Base-by-base conservation (phyloP, 1,140 invertebrate genomes). In the Eumeta japonica region DNA sequence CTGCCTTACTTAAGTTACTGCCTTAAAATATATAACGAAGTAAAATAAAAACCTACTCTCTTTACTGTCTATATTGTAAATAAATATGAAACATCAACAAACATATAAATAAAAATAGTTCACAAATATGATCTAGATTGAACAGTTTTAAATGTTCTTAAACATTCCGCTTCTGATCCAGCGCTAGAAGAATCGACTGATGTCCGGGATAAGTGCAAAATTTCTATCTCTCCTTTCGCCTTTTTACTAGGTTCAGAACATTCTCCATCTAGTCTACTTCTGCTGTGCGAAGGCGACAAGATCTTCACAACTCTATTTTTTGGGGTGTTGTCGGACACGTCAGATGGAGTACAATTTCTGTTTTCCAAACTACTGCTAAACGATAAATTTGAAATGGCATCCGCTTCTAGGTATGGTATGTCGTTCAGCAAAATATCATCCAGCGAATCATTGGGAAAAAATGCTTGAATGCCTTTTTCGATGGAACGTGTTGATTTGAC, bases 401-500 rank as follows among this genome's bases (percentile, higher is more conserved):
- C 64, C n/a, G 53, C 51, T 11, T 48, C 53, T 10, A 59, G 37
- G 18, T 7, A 59, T 47, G 12, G 59, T 43, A 0, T 62, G 58
- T 33, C 55, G 31, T 48, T 67, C 62, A 3, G 60, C 16, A 72
- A 13, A 14, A 61, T 59, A 27, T 70, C 65, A 10, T 72, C 67
- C 3, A 68, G 56, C 2, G 65, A 70, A 37, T 73, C 68, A 19
- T 70, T 72, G 0, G 63, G 58, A 20, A 73, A 66, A 13, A 39
- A 49, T 0, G 54, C 61, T 38, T 73, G 63, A 10, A 59, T 64
- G 0, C 45, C 53, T 35, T 63, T 68, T 20, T 59, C 54, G 2
- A 52, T 53, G 3, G 55, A 56, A n/a, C 44, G 11, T 1, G 48
- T 46, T 33, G n/a, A 16, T 31, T 43, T 46, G n/a, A 40, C 43